A percentile compares a stretch with the other conserved stretches of the same genome.
Conservation (phyloP, 2,888 invertebrate species). For the Drosophila meridionalis region DNA sequence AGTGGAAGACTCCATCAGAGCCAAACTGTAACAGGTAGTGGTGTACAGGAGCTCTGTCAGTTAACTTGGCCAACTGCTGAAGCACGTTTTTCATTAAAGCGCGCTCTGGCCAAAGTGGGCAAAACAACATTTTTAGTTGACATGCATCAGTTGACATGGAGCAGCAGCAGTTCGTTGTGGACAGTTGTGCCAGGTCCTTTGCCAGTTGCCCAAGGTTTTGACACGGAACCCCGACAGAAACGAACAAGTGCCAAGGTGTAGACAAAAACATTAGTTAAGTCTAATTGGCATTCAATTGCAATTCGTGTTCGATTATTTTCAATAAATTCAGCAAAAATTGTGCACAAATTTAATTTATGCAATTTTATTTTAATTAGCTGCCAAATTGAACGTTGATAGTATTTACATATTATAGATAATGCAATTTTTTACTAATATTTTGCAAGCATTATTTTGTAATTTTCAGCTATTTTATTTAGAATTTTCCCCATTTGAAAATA, state of each 20-base stretch:
- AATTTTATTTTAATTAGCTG: constrained; percentile 50
- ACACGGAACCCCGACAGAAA: constrained; percentile 37
- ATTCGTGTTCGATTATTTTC: not conserved
- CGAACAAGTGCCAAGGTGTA: not conserved
- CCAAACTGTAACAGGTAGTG: constrained; percentile 26
- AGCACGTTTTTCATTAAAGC: constrained; percentile 76
- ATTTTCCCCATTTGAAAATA: not conserved
- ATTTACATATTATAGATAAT: constrained; percentile 14
- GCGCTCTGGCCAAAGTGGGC: constrained; percentile 48
- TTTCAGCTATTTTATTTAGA: not conserved
- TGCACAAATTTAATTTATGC: constrained; percentile 35
- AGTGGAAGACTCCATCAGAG: constrained; percentile 36
- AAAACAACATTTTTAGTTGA: constrained; percentile 55
- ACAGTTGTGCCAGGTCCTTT: constrained; percentile 22
- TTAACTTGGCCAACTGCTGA: constrained; percentile 50
- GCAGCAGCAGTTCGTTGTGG: constrained; percentile 19
- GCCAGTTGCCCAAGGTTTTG: constrained; percentile 56
- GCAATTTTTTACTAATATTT: not conserved
- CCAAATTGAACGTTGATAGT: constrained; percentile 36
- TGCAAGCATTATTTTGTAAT: not conserved
- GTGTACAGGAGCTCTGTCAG: constrained; percentile 24
- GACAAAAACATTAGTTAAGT: not conserved
- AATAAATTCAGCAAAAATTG: not conserved
- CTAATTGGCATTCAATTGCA: not conserved
- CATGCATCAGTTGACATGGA: constrained; percentile 54